Evolutionary conservation across 1,140 invertebrate genomes (phyloP), one percentile per base, ranked within the genome.

Genomic region (Drosophila nannoptera): DNA sequence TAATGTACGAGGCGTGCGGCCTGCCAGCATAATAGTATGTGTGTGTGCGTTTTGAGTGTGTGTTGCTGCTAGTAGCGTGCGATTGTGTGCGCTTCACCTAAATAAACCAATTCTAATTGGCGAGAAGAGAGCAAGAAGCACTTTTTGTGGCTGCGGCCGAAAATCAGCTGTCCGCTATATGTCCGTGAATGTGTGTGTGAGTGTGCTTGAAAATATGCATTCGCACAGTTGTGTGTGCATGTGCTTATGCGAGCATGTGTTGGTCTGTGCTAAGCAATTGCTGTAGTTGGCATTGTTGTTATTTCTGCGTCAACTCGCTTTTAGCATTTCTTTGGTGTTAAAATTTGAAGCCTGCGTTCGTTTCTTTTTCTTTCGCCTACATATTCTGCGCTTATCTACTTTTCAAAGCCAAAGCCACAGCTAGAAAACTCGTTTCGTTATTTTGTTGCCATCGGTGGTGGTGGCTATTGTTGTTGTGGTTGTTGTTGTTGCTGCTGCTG

Each of bases 361-460:
- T 55, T 72, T 54, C 58, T 68, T 50, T 56, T 54, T 45, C 56
- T 50, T 68, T 48, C 52, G 65, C 64, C 58, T 55, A 72, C 56
- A 62, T 72, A 50, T 72, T 56, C 43, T 67, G 38, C 31, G 65
- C 58, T 72, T 72, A 68, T 72, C 56, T 53, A 43, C 29, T 66
- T 67, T 66, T 70, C 63, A 69, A 69, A 69, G 66, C 52, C 64
- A 72, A 68, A 72, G 64, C 58, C 65, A 72, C 45, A 72, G 64
- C 45, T 46, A 68, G 45, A 68, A 68, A 72, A 72, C 69, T 72
- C 43, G 69, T 72, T 72, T 72, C 45, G 32, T 68, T 60, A 53
- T 50, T 50, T 55, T 32, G 69, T 60, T 56, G 54, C 4, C 48
- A 45, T 29, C 54, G 64, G 64, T 8, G 40, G 31, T 48, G 48